phyloP scores from a whole-genome alignment of 2,113 vertebrate genomes.

The Cyprinodon brontotheroides region DNA sequence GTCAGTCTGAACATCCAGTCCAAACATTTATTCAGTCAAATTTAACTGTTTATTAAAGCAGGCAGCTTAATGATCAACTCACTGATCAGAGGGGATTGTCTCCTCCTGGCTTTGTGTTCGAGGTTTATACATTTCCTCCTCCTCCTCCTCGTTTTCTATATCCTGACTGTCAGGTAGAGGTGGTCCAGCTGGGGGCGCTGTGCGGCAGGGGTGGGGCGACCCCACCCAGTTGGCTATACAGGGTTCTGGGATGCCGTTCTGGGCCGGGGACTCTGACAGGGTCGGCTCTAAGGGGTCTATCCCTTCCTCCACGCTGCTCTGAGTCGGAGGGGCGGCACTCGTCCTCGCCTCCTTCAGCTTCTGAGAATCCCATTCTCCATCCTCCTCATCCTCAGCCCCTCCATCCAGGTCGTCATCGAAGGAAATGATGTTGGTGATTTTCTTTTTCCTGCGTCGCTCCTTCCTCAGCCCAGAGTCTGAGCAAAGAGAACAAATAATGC shows the following conservation, averaged over 20 bases:
- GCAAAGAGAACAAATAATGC: neutral
- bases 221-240: slow-evolving; percentile 71
- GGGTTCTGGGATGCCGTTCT: slow-evolving; percentile 68
- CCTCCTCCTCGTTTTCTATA: slow-evolving; percentile 79
- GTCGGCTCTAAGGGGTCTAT: slow-evolving; percentile 56
- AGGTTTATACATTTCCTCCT: slow-evolving; percentile 75
- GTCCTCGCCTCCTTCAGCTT: slow-evolving; percentile 44
- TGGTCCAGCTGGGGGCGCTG: slow-evolving; percentile 17
- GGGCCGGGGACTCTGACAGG: slow-evolving; percentile 50
- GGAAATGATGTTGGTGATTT: slow-evolving; percentile 96
- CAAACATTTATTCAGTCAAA: too few species aligned
- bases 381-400: slow-evolving; percentile 85
- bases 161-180: slow-evolving; percentile 67
- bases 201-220: slow-evolving; percentile 64
- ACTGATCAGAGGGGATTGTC: slow-evolving; percentile 68
- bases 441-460: slow-evolving; percentile 93
- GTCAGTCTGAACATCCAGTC: neutral
- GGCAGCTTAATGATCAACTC: slow-evolving; percentile 47
- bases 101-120: slow-evolving; percentile 66
- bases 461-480: slow-evolving; percentile 88
- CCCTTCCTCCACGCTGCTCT: slow-evolving; percentile 73
- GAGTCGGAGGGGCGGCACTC: slow-evolving; percentile 51
- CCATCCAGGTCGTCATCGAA: slow-evolving; percentile 89
- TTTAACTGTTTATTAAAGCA: too few species aligned
- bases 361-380: slow-evolving; percentile 62